phyloP scores from a whole-genome alignment of 2,797 vertebrate species.

The Notamacropus eugenii region DNA sequence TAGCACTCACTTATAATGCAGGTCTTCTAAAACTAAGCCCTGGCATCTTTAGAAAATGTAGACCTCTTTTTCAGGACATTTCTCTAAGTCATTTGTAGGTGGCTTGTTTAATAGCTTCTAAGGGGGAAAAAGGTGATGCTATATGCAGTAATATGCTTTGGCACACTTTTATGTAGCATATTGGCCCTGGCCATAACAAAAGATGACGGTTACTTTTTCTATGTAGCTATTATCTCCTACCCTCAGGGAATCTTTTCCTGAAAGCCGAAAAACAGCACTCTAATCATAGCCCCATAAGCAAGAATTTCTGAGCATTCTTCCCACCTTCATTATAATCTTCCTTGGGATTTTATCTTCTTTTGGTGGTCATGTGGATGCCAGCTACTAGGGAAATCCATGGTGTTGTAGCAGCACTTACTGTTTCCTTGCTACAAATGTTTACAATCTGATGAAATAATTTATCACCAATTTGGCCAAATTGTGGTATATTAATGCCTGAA shows the following conservation, averaged over 20 bases:
- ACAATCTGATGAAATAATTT: conserved; percentile 31
- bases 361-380: not conserved
- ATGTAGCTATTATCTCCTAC: not conserved
- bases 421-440: not conserved
- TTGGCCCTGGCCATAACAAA: conserved; percentile 37
- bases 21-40: conserved; percentile 55
- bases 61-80: conserved; percentile 14
- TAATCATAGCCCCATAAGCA: not conserved
- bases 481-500: conserved; percentile 34
- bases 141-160: not conserved
- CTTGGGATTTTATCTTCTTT: not conserved
- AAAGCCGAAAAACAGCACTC: not conserved
- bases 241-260: not conserved
- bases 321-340: not conserved
- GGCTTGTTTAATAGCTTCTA: conserved; percentile 40
- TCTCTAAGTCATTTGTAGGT: conserved; percentile 14
- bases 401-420: not conserved
- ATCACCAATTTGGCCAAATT: conserved; percentile 38
- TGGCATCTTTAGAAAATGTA: conserved; percentile 44
- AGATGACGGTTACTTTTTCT: not conserved
- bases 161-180: not conserved
- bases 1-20: conserved; percentile 56
- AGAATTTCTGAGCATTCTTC: not conserved
- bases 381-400: not conserved
- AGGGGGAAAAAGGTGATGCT: conserved; percentile 6